These are phyloP conservation scores for Eupithecia insigniata DNA, from an alignment of 2,888 invertebrate genomes.

Conservation along the genomic window DNA sequence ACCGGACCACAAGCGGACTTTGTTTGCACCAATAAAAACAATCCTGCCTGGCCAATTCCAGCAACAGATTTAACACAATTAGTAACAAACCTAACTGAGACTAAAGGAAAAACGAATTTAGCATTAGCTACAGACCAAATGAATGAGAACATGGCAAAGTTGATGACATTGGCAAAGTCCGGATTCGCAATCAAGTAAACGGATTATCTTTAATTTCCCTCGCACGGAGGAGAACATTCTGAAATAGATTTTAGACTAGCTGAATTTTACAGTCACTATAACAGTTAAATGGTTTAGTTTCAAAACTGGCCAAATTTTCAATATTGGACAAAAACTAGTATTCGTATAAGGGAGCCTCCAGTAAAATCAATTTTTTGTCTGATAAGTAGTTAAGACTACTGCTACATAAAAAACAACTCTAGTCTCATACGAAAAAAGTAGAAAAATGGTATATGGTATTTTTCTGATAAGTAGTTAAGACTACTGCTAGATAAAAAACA, in stretches of 20 bases:
- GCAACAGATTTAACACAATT: not conserved
- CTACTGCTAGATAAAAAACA: too few species aligned
- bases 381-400: too few species aligned
- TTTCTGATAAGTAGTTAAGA: too few species aligned
- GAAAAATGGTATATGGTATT: too few species aligned
- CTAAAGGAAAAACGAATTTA: slow-evolving; percentile 14
- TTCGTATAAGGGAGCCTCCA: too few species aligned
- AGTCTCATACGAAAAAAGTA: too few species aligned
- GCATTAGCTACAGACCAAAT: slow-evolving; percentile 2
- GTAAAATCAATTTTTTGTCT: too few species aligned
- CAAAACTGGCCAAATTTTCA: too few species aligned
- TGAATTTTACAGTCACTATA: not conserved
- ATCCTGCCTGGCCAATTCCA: not conserved
- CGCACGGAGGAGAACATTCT: not conserved
- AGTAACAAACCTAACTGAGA: slow-evolving; percentile 6
- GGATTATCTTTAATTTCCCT: slow-evolving; percentile 45
- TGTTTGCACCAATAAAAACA: not conserved
- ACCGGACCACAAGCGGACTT: not conserved
- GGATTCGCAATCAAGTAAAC: slow-evolving; percentile 66
- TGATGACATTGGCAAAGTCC: slow-evolving; percentile 35
- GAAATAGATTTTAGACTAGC: not conserved
- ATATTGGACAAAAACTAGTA: too few species aligned
- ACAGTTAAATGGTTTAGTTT: too few species aligned
- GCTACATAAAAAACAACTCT: too few species aligned
- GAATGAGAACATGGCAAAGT: slow-evolving; percentile 7